Evolutionary conservation across 2,797 vertebrate genomes (phyloP).

Genomic region (Simalia tracyae): DNA sequence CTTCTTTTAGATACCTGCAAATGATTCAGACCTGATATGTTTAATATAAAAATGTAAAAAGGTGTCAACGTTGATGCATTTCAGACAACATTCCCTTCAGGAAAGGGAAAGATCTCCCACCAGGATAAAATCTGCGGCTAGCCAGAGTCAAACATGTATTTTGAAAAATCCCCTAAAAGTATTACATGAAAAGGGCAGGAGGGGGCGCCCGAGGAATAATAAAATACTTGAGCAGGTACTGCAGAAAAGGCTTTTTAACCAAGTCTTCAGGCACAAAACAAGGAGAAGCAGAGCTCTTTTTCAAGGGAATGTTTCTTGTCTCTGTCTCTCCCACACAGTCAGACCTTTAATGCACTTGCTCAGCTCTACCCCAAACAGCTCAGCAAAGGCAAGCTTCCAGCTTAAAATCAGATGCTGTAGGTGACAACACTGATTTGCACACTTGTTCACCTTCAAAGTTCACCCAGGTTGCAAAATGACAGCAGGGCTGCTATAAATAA

Average conservation of each 20-base stretch:
- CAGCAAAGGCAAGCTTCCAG: background rate
- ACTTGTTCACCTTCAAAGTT: background rate
- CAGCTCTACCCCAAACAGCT: background rate
- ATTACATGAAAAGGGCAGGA: constrained; percentile 44
- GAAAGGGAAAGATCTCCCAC: background rate
- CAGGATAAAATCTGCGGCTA: background rate
- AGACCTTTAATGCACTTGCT: background rate
- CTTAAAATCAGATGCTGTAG: background rate
- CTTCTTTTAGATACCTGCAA: background rate
- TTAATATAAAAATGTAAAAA: too few species aligned
- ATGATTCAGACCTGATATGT: background rate
- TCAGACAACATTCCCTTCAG: background rate
- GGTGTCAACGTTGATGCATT: background rate
- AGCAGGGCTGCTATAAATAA: background rate
- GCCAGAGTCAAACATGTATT: background rate
- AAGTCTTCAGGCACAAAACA: constrained; percentile 18
- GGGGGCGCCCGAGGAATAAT: constrained; percentile 62
- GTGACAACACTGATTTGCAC: background rate
- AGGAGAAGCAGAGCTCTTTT: background rate
- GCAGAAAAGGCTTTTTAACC: background rate
- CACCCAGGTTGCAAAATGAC: background rate
- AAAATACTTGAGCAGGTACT: constrained; percentile 8
- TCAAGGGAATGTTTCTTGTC: background rate
- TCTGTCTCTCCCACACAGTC: background rate
- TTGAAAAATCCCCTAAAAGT: background rate